Evolutionary conservation across 2,888 invertebrate species (phyloP), one percentile per base, ranked within the genome.

Genomic region (Dicycla oo): DNA sequence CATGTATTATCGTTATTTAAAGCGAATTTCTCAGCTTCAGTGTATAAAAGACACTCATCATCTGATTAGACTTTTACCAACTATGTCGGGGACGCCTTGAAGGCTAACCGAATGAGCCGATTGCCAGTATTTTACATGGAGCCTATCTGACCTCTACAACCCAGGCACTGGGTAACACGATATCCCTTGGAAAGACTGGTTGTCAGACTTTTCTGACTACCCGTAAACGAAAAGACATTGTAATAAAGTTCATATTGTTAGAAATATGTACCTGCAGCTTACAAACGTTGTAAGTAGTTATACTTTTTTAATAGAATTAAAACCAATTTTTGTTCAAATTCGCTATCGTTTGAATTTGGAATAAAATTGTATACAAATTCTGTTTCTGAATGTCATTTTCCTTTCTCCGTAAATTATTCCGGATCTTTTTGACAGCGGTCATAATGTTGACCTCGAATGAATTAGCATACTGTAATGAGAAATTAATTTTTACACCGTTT

Each of bases 401-500:
- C 58, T 69, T 57, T 20, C 43, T 60, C 54, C 13, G 30, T 65
- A 69, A 83, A 69, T 80, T 60, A 81, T 78, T 40, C 67, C 58
- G 67, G 43, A 69, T 63, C 51, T 68, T 83, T 79, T 63, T 63
- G 63, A 72, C 63, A 75, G 76, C 73, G 74, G 76, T 84, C 75
- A 78, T 77, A 69, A 81, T 79, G 72, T 77, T 73, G 69, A 73
- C 73, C 73, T 81, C 71, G 72, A 77, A 81, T 79, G 47, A 86
- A 84, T 84, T 81, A 77, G 65, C 79, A 84, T 84, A 72, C 40
- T 68, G 75, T 73, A 56, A 74, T 68, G 73, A 66, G 61, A 71
- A 86, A 86, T 78, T 84, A 73, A 62, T 75, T 84, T 84, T 81
- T 75, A 73, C 64, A 72, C 69, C 63, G 75, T 70, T 57, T 73